phyloP scores from a whole-genome alignment of 1,140 invertebrate species.

The Lasaia peninsularis region DNA sequence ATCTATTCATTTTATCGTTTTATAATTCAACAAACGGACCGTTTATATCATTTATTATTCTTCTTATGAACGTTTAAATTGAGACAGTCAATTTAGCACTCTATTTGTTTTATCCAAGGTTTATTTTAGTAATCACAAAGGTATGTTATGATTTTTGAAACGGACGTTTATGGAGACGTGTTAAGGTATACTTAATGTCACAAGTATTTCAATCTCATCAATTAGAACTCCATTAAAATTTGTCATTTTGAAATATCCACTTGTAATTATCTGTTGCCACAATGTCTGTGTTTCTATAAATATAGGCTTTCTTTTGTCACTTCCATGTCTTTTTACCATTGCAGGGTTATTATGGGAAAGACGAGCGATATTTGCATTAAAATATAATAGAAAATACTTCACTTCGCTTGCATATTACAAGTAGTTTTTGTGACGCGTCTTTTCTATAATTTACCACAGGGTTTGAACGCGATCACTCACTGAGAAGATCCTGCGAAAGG shows the following conservation, averaged over 20 bases:
- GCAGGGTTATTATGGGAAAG: too few species aligned
- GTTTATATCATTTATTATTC: conserved; percentile 1
- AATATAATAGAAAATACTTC: too few species aligned
- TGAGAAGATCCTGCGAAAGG: too few species aligned
- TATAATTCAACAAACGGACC: conserved; percentile 38
- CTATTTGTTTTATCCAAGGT: not conserved
- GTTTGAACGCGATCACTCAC: too few species aligned
- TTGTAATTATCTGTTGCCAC: not conserved
- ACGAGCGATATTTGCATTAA: too few species aligned
- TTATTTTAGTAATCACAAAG: not conserved
- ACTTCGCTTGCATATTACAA: too few species aligned
- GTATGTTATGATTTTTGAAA: not conserved
- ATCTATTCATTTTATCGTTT: conserved; percentile 34
- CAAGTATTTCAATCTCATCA: not conserved
- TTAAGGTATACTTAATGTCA: not conserved
- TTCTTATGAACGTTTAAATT: not conserved
- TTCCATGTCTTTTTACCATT: too few species aligned
- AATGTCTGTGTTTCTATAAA: not conserved
- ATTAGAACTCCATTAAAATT: not conserved
- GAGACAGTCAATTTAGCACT: not conserved
- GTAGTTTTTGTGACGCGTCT: too few species aligned
- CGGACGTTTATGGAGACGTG: not conserved
- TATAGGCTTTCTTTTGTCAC: not conserved
- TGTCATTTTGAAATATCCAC: not conserved
- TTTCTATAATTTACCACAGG: too few species aligned